Percentiles rank a stretch among this genome's conserved stretches.
Conservation (phyloP, 2,888 invertebrate genomes). For the Acanthococcus lagerstroemiae region DNA sequence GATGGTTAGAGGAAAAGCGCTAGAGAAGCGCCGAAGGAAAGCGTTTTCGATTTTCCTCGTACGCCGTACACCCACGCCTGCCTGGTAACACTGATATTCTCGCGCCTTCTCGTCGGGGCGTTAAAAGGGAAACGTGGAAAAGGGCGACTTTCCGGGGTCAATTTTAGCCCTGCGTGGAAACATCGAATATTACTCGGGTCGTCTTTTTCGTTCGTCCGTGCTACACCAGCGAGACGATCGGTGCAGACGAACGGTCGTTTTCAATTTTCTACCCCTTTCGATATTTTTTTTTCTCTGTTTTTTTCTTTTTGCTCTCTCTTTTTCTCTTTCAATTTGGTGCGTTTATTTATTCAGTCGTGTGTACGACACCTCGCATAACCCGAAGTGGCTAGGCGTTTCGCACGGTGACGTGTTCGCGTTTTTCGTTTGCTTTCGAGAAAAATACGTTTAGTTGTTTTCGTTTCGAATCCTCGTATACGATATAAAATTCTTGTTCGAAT, state of each 20-base stretch:
- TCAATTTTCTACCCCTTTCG: neutral
- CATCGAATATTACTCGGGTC: constrained; percentile 4
- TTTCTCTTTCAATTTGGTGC: neutral
- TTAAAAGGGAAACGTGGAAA: constrained; percentile 1
- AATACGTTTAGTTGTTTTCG: neutral
- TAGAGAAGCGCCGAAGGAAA: too few relatives aligned
- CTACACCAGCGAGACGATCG: neutral
- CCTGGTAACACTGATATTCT: too few relatives aligned
- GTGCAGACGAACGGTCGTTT: neutral
- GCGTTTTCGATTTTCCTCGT: too few relatives aligned
- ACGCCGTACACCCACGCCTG: too few relatives aligned
- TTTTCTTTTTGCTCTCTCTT: neutral
- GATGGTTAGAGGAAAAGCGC: too few relatives aligned
- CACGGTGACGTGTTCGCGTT: neutral
- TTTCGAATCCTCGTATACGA: too few relatives aligned
- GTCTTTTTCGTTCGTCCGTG: neutral
- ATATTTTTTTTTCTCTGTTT: neutral
- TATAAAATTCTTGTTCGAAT: neutral
- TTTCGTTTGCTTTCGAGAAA: neutral
- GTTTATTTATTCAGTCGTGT: neutral
- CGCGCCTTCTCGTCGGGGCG: neutral
- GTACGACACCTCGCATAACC: neutral
- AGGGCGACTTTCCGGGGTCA: constrained; percentile 12
- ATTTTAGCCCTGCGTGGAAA: constrained; percentile 16
- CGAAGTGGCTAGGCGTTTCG: constrained; percentile 10